These are phyloP conservation scores for Tetranychus piercei DNA, from an alignment of 2,888 invertebrate species.

Conservation along the genomic window DNA sequence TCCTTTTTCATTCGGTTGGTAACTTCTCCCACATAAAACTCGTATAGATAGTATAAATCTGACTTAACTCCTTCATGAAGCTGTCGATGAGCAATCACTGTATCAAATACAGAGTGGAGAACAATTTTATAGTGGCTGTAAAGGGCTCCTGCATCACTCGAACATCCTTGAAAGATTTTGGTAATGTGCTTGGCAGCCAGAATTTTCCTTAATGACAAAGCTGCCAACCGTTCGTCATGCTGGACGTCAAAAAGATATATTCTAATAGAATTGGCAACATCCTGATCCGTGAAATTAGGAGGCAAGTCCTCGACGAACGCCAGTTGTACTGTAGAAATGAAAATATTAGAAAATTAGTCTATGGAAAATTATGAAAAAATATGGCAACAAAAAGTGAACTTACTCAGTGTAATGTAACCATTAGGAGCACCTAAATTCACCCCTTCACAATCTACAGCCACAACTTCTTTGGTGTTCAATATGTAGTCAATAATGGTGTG, in stretches of 20 bases:
- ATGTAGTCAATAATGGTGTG: conserved; percentile 10
- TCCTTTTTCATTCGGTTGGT: conserved; percentile 15
- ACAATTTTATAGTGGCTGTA: conserved; percentile 9
- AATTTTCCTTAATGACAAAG: conserved; percentile 9
- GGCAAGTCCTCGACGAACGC: not conserved
- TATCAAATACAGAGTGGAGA: conserved; percentile 14
- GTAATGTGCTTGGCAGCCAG: conserved; percentile 9
- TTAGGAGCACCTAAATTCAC: conserved; percentile 13
- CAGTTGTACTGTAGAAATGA: not conserved
- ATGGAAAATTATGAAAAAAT: not conserved
- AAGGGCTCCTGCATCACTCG: conserved; percentile 13
- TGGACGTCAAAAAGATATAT: conserved; percentile 17
- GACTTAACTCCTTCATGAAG: conserved; percentile 4
- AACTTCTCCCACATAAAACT: conserved; percentile 11
- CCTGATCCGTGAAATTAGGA: not conserved
- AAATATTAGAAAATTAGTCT: not conserved
- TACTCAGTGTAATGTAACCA: conserved; percentile 15
- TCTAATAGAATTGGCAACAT: conserved; percentile 6
- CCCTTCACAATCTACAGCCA: conserved; percentile 18
- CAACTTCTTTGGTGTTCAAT: conserved; percentile 1
- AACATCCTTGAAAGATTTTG: conserved; percentile 17
- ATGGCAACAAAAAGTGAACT: not conserved
- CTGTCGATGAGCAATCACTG: conserved; percentile 9
- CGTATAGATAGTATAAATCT: conserved; percentile 15
- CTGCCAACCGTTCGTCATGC: conserved; percentile 1